Percentiles rank a stretch among this genome's conserved stretches.
phyloP scores from a whole-genome alignment of 2,797 vertebrate species.

The Spinibarbus caldwelli region DNA sequence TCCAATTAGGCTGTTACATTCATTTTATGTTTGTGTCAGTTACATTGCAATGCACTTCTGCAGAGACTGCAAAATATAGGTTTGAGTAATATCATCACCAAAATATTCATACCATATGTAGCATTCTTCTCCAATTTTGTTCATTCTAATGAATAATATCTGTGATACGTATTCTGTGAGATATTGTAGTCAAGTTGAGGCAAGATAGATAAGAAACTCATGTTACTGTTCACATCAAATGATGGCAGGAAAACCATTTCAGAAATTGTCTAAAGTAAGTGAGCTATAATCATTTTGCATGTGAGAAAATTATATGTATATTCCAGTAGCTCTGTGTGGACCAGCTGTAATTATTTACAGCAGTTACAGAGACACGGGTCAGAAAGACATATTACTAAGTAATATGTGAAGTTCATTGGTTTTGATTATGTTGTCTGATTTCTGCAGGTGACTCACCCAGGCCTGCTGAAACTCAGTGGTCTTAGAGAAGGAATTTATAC shows the following conservation, averaged over 20 bases:
- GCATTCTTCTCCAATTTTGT: background rate
- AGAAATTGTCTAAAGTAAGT: background rate
- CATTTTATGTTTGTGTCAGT: background rate
- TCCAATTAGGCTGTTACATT: background rate
- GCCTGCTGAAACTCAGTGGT: slow-evolving; percentile 87
- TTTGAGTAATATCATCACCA: background rate
- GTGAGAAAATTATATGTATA: background rate
- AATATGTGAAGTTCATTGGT: background rate
- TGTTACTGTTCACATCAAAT: background rate
- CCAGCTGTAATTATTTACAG: background rate
- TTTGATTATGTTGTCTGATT: background rate
- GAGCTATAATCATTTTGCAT: background rate
- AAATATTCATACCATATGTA: background rate
- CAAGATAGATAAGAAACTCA: background rate
- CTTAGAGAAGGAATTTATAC: slow-evolving; percentile 86
- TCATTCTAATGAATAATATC: background rate
- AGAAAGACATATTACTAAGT: background rate
- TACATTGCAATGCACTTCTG: background rate
- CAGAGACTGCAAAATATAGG: background rate
- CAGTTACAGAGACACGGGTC: background rate
- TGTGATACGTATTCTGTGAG: background rate
- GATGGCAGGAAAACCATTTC: background rate
- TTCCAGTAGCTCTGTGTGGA: background rate
- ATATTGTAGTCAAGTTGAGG: background rate
- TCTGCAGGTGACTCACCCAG: slow-evolving; percentile 87